A percentile compares a stretch with the other conserved stretches of the same genome.
Evolutionary conservation across 2,797 vertebrate species (phyloP).

Genomic region (Ctenopoma multispine): DNA sequence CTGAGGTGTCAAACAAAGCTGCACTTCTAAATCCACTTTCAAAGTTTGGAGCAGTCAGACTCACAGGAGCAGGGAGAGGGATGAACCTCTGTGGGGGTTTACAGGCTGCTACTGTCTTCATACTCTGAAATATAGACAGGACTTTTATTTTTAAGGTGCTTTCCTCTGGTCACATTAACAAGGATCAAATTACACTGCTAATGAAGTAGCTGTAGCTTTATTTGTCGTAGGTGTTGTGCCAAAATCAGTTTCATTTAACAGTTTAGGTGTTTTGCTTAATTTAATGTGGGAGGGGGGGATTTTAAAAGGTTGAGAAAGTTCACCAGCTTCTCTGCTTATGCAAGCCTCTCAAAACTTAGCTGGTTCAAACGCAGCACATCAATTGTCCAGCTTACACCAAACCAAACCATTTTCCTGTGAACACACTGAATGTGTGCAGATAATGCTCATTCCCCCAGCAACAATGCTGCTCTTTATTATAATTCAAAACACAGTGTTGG

Average conservation of each 20-base stretch:
- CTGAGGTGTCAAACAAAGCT: slow-evolving; percentile 31
- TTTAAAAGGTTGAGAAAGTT: neutral
- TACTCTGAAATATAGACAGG: neutral
- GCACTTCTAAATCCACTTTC: slow-evolving; percentile 18
- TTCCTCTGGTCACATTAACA: too few relatives aligned
- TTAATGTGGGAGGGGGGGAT: neutral
- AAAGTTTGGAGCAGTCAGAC: neutral
- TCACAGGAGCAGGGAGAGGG: neutral
- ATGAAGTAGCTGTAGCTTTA: neutral
- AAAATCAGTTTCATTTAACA: neutral
- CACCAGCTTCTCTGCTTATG: neutral
- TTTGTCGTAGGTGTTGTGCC: neutral
- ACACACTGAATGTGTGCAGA: too few relatives aligned
- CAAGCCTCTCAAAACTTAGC: neutral
- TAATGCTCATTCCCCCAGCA: too few relatives aligned
- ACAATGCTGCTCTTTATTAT: too few relatives aligned
- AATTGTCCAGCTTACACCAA: neutral
- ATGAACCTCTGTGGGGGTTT: too few relatives aligned
- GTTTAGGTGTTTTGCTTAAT: neutral
- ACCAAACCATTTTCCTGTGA: neutral
- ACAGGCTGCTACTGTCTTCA: neutral
- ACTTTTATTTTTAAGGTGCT: neutral
- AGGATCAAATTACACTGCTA: neutral
- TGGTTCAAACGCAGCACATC: neutral
- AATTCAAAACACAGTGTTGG: too few relatives aligned